phyloP scores from a whole-genome alignment of 2,113 vertebrate genomes.

The Guaruba guarouba region DNA sequence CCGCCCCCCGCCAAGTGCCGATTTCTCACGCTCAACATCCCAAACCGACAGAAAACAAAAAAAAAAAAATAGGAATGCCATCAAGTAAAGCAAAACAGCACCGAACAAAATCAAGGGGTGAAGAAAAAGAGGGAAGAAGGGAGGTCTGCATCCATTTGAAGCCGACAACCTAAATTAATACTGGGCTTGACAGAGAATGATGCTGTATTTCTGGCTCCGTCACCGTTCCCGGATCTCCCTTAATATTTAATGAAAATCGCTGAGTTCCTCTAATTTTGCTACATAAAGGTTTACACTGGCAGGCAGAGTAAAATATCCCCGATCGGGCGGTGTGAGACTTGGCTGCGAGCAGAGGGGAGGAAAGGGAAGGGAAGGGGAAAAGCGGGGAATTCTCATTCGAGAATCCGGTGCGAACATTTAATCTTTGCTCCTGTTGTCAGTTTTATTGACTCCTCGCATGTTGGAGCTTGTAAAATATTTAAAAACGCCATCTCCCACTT shows the following conservation, averaged over 20 bases:
- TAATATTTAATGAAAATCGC: slow-evolving; percentile 79
- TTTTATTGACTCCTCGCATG: slow-evolving; percentile 42
- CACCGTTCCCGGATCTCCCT: slow-evolving; percentile 21
- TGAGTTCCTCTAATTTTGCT: slow-evolving; percentile 75
- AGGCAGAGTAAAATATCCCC: slow-evolving; percentile 68
- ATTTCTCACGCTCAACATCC: neutral
- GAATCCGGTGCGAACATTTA: slow-evolving; percentile 47
- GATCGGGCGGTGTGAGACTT: slow-evolving; percentile 29
- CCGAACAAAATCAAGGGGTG: neutral
- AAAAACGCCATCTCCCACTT: neutral
- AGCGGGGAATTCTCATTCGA: neutral
- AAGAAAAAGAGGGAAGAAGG: neutral
- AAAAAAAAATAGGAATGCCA: too few species aligned
- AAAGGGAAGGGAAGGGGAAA: neutral
- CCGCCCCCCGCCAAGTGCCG: neutral
- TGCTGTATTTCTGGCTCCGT: slow-evolving; percentile 5
- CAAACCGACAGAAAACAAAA: too few species aligned
- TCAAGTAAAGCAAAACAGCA: neutral
- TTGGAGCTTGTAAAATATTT: slow-evolving; percentile 54
- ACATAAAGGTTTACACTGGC: slow-evolving; percentile 80
- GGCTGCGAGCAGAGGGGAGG: slow-evolving; percentile 6
- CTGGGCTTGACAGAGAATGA: slow-evolving; percentile 9
- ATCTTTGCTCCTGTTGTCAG: slow-evolving; percentile 47
- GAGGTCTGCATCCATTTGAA: neutral
- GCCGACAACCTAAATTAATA: neutral